Base-by-base conservation (phyloP, 1,140 invertebrate genomes). In the Micrasema minimum region DNA sequence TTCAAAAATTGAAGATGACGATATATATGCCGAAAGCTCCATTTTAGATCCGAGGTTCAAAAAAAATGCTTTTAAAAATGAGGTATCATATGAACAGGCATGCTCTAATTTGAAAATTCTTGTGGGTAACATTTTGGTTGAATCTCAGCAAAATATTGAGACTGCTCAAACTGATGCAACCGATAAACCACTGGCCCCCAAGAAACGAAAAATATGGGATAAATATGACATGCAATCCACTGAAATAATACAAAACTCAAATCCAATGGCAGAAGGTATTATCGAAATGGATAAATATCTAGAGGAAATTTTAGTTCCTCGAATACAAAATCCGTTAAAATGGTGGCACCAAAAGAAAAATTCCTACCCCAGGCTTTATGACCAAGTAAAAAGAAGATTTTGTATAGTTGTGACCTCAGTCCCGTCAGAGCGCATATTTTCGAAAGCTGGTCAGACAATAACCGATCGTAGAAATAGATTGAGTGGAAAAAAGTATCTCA, bases 261-360 rank as follows among this genome's bases (percentile, higher is more conserved):
- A 57, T 57, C 31, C 53, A 37, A 38, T n/a, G 1, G 53, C 14
- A 2, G 50, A 10, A 1, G 22, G 23, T n/a, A 53, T 53, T 11
- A 53, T 53, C 20, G 50, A 53, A 53, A 23, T 53, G 11, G 22
- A 53, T 7, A 53, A 53, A 53, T 31, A 53, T 31, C 9, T 53
- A n/a, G 10, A 10, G 1, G 50, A 53, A 53, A 7, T n/a, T 12
- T n/a, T 53, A 1, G 14, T 53, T 3, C 5, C 6, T 23, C 50
- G 50, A 10, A 20, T 12, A 5, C 10, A 53, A 23, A n/a, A 53
- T n/a, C 50, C 22, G 11, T 23, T 53, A 31, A 9, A 23, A 12
- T 31, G 50, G 50, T 53, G 50, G 50, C 20, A 53, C 2, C 20
- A 53, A 26, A 53, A n/a, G 23, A 53, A 53, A 51, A 1, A 22